Percentiles rank a stretch among this genome's conserved stretches.
These are phyloP conservation scores for Nipponacmea schrenckii DNA, from an alignment of 2,888 invertebrate species.

Conservation along the genomic window DNA sequence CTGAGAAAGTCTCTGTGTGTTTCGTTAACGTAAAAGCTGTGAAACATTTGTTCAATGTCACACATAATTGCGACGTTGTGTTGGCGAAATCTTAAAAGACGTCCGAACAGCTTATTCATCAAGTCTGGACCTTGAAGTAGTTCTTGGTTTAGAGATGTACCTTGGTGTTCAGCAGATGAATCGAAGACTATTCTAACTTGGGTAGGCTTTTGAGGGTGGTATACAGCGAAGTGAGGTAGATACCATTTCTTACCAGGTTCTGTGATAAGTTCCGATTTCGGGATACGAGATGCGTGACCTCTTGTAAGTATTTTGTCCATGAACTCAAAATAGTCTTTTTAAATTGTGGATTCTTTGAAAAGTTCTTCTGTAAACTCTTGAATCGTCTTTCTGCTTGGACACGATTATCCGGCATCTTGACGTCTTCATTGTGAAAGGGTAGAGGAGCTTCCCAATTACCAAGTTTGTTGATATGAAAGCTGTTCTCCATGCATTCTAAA, in stretches of 20 bases:
- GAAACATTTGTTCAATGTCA: conserved; percentile 28
- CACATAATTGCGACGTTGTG: conserved; percentile 18
- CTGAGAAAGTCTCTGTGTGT: conserved; percentile 20
- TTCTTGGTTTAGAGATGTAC: conserved; percentile 19
- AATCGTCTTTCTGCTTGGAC: neutral
- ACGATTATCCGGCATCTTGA: neutral
- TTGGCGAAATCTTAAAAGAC: conserved; percentile 21
- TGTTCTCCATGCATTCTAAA: neutral
- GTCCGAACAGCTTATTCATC: conserved; percentile 22
- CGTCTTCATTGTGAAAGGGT: neutral
- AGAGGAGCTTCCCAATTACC: conserved; percentile 6
- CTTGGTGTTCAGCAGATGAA: conserved; percentile 18
- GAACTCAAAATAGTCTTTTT: neutral
- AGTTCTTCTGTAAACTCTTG: neutral
- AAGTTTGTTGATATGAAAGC: neutral
- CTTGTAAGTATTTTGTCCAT: neutral
- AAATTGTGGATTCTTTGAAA: neutral
- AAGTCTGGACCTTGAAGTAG: conserved; percentile 25
- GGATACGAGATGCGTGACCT: neutral
- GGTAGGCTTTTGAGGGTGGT: neutral
- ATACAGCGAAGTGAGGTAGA: neutral
- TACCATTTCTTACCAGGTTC: neutral
- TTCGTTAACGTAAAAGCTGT: neutral
- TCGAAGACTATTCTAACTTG: conserved; percentile 22
- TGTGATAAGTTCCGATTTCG: neutral